Evolutionary conservation across 2,888 invertebrate species (phyloP).

Genomic region (Parnassius smintheus): DNA sequence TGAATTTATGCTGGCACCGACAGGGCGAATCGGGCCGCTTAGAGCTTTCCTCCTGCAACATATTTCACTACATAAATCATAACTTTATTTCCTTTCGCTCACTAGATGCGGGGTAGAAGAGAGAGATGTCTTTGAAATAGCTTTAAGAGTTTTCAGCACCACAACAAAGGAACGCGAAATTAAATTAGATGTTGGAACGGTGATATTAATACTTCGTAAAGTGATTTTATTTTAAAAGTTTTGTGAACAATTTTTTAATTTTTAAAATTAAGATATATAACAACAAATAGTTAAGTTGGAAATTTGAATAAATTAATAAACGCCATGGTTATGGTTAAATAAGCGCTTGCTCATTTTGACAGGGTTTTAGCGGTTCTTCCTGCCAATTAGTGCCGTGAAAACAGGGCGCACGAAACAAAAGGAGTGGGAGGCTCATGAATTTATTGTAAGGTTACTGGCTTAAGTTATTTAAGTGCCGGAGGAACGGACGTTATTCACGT

Average conservation of each 20-base stretch:
- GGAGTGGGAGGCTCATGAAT: constrained; percentile 68
- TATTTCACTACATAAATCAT: constrained; percentile 79
- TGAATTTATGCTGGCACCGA: constrained; percentile 61
- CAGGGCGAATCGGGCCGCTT: constrained; percentile 54
- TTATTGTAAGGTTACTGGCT: constrained; percentile 75
- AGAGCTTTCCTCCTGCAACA: constrained; percentile 59
- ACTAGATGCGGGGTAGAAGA: constrained; percentile 53
- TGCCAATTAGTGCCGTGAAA: constrained; percentile 71
- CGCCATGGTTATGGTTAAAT: constrained; percentile 36
- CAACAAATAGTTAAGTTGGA: no score
- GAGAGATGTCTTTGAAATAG: constrained; percentile 74
- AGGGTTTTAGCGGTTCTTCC: constrained; percentile 67
- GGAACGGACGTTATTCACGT: constrained; percentile 72
- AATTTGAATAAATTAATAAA: neutral
- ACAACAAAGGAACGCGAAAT: constrained; percentile 72
- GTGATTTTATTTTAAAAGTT: constrained; percentile 1
- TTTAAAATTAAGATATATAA: neutral
- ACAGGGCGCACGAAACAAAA: constrained; percentile 64
- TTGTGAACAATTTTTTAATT: neutral
- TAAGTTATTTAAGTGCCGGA: constrained; percentile 75
- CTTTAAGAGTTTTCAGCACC: constrained; percentile 70
- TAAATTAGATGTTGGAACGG: constrained; percentile 66
- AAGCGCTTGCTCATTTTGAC: constrained; percentile 58
- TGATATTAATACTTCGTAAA: constrained; percentile 55
- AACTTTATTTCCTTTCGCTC: constrained; percentile 79